These are phyloP conservation scores for Tanypteryx hageni DNA, from an alignment of 2,888 invertebrate genomes.

Conservation along the genomic window DNA sequence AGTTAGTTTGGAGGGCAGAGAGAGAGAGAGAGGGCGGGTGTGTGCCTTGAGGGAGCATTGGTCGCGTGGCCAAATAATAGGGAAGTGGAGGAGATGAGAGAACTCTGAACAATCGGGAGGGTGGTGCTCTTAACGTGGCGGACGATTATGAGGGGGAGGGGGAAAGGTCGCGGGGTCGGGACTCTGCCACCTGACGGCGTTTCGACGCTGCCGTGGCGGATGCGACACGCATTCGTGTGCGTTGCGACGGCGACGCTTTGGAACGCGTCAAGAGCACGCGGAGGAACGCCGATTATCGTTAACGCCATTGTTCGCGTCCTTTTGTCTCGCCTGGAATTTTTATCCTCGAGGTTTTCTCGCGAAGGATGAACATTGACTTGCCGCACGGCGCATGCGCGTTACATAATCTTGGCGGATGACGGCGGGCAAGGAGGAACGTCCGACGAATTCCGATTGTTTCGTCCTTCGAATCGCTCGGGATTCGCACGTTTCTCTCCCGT, in stretches of 20 bases:
- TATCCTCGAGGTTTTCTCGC: background rate
- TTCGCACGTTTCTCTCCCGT: no score
- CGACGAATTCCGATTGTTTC: no score
- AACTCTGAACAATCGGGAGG: constrained; percentile 10
- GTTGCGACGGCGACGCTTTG: background rate
- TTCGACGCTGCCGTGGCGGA: background rate
- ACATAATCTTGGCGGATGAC: no score
- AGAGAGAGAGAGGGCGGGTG: background rate
- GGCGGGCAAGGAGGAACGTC: no score
- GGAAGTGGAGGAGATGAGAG: background rate
- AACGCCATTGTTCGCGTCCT: background rate
- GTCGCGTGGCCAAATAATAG: constrained; percentile 58
- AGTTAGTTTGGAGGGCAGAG: background rate
- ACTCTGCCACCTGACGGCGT: constrained; percentile 18
- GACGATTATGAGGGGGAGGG: background rate
- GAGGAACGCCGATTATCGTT: background rate
- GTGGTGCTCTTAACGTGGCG: background rate
- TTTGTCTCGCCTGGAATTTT: no score
- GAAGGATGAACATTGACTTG: background rate
- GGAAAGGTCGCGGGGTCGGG: constrained; percentile 48
- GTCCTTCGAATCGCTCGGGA: no score
- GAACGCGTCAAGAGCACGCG: constrained; percentile 5
- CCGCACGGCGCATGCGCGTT: no score
- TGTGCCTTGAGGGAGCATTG: background rate
- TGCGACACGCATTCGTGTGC: background rate